Conservation (phyloP, 2,888 invertebrate genomes). For the Drosophila nigricruria region DNA sequence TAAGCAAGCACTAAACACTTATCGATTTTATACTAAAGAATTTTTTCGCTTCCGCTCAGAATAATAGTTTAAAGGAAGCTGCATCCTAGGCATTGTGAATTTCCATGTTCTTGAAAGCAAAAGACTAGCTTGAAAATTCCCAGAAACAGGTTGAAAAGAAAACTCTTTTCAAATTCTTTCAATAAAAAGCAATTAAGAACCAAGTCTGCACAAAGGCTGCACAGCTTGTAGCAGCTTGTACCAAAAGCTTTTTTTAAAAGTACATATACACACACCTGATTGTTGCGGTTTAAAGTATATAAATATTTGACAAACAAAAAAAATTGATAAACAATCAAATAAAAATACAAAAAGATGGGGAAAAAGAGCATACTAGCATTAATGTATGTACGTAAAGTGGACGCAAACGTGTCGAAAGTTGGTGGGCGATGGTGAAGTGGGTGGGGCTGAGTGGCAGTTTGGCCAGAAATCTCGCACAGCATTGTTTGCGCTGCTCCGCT, state of each 20-base stretch:
- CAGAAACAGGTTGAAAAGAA: background rate
- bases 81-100: background rate
- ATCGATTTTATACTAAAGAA: no score
- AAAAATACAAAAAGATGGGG: background rate
- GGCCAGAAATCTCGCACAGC: conserved; percentile 48
- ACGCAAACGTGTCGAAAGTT: conserved; percentile 34
- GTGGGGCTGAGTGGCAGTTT: conserved; percentile 11
- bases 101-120: background rate
- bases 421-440: background rate
- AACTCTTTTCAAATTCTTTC: background rate
- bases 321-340: background rate
- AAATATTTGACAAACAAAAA: background rate
- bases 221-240: background rate
- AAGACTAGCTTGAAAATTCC: background rate
- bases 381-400: conserved; percentile 54
- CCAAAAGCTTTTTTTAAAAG: background rate
- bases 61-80: background rate
- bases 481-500: conserved; percentile 60
- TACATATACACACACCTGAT: conserved; percentile 16
- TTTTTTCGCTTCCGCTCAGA: background rate
- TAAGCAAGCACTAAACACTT: no score
- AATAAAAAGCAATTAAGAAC: background rate
- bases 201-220: background rate
- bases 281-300: conserved; percentile 14
- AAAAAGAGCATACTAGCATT: conserved; percentile 31